Evolutionary conservation across 2,113 vertebrate genomes (phyloP).

Genomic region (Oenanthe oenanthe): DNA sequence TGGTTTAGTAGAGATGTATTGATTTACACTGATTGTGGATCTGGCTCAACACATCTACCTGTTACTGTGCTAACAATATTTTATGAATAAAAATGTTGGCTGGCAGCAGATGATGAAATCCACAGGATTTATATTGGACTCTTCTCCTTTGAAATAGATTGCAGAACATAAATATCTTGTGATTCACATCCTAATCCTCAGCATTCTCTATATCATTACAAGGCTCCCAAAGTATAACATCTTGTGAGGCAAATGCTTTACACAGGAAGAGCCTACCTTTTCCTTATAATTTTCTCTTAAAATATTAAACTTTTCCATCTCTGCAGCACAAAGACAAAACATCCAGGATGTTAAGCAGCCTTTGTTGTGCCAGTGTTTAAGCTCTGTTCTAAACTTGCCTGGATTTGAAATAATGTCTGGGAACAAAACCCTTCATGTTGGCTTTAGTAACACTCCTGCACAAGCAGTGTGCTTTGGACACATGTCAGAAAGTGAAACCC

Average conservation of each 20-base stretch:
- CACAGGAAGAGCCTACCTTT: background rate
- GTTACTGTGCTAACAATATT: conserved; percentile 36
- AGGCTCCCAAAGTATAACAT: background rate
- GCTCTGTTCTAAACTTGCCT: background rate
- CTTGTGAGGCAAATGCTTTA: conserved; percentile 31
- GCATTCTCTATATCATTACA: conserved; percentile 46
- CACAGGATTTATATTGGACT: conserved; percentile 59
- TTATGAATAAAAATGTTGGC: conserved; percentile 61
- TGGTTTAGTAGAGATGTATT: conserved; percentile 1
- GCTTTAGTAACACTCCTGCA: background rate
- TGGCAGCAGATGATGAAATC: conserved; percentile 64
- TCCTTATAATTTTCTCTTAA: background rate
- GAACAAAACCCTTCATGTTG: conserved; percentile 15
- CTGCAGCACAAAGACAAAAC: background rate
- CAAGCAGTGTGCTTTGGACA: background rate
- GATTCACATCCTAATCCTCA: conserved; percentile 53
- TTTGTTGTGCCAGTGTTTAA: background rate
- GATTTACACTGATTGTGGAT: conserved; percentile 30
- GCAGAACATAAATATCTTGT: conserved; percentile 33
- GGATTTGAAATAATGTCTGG: conserved; percentile 16
- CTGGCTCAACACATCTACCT: conserved; percentile 49
- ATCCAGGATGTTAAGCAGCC: background rate
- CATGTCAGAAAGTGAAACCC: background rate
- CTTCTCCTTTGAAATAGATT: conserved; percentile 55
- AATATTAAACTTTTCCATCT: conserved; percentile 13